Evolutionary conservation across 92 coral and sea anemone species (phyloP).

Genomic region (Epizoanthus illoricatus): DNA sequence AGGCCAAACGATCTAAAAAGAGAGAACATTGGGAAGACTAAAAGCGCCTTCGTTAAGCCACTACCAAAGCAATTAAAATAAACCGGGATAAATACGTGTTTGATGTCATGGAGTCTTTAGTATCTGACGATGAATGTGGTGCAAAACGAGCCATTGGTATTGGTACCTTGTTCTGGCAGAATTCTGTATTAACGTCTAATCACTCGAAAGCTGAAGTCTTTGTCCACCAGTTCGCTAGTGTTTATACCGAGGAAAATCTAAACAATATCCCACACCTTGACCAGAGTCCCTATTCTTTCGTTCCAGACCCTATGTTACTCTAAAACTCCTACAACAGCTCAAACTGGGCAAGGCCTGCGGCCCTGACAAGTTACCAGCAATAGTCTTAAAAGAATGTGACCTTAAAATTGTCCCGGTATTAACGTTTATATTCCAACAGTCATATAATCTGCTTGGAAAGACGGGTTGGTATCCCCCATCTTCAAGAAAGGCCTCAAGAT

Average conservation of each 20-base stretch:
- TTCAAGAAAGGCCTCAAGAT: neutral
- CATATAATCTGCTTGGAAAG: constrained; percentile 2
- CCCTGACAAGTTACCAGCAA: constrained; percentile 13
- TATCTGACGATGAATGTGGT: neutral
- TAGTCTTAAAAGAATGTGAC: neutral
- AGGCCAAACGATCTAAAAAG: too few relatives aligned
- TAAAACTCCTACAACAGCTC: neutral
- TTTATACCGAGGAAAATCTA: constrained; percentile 4
- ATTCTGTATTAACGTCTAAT: constrained; percentile 1
- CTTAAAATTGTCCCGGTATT: constrained; percentile 2
- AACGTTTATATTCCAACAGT: constrained; percentile 3
- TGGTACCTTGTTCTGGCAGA: constrained; percentile 17
- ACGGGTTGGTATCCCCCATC: neutral
- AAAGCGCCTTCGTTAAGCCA: too few relatives aligned
- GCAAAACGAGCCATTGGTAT: neutral
- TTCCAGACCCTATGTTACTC: constrained; percentile 13
- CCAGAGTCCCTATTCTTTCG: neutral
- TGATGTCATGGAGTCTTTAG: neutral
- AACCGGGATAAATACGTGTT: neutral
- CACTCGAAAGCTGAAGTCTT: constrained; percentile 24
- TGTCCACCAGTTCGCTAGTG: constrained; percentile 1
- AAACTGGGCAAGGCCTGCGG: constrained; percentile 15
- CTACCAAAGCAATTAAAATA: neutral
- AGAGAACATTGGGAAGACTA: too few relatives aligned
- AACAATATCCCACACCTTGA: neutral